phyloP scores from a whole-genome alignment of 2,113 vertebrate species.

The Platanista minor region DNA sequence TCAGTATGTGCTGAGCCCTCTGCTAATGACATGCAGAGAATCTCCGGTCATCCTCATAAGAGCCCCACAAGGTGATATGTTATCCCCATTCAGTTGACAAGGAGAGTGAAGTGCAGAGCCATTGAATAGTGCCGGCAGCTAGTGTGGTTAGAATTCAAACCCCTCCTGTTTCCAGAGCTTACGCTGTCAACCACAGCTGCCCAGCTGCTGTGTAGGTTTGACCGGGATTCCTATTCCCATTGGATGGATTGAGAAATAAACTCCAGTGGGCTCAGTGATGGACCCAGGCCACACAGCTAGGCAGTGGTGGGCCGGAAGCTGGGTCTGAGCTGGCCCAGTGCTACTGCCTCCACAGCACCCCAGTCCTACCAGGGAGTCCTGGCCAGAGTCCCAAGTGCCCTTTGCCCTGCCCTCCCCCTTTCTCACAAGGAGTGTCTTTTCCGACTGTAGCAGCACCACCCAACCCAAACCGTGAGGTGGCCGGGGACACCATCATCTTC shows the following conservation, averaged over 20 bases:
- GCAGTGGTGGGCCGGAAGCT: neutral
- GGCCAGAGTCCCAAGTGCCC: neutral
- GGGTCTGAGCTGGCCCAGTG: neutral
- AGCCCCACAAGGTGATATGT: fast-evolving
- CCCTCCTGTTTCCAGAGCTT: neutral
- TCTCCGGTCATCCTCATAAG: neutral
- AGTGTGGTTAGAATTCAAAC: neutral
- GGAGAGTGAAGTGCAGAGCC: neutral
- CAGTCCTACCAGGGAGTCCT: neutral
- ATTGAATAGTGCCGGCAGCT: fast-evolving
- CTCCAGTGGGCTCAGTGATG: fast-evolving
- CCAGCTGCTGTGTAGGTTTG: neutral
- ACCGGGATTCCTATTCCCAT: neutral
- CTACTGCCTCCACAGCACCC: neutral
- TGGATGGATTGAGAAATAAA: neutral
- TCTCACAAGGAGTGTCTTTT: neutral
- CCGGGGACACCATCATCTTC: constrained; percentile 94
- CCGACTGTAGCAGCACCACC: constrained; percentile 78
- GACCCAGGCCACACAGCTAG: neutral
- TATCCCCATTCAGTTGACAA: neutral
- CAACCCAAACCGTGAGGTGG: constrained; percentile 86
- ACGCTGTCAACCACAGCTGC: neutral
- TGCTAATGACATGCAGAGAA: neutral
- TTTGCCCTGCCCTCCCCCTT: neutral
- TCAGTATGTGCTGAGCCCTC: neutral